These are phyloP conservation scores for Silvanus unidentatus DNA, from an alignment of 2,888 invertebrate genomes.

Conservation along the genomic window DNA sequence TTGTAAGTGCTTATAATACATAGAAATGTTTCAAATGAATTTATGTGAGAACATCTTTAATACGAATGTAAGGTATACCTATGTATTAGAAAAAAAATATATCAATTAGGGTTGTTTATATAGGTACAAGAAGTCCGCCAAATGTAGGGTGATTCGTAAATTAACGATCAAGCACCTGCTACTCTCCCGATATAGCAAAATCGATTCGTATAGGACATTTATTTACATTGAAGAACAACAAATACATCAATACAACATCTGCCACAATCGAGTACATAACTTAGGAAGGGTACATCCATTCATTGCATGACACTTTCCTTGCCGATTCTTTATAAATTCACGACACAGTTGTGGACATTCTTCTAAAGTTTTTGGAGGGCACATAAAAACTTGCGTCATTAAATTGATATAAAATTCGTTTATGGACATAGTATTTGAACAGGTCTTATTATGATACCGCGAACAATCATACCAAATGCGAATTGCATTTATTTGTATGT, in stretches of 20 bases:
- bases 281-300: conserved; percentile 29
- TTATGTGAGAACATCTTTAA: too few species aligned
- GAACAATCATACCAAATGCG: conserved; percentile 12
- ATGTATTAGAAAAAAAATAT: too few species aligned
- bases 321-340: conserved; percentile 38
- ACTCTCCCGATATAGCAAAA: too few species aligned
- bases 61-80: too few species aligned
- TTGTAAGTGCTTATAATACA: conserved; percentile 9
- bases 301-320: conserved; percentile 24
- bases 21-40: too few species aligned
- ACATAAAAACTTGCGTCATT: conserved; percentile 41
- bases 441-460: conserved; percentile 30
- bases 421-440: conserved; percentile 38
- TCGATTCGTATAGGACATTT: too few species aligned
- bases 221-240: conserved; percentile 21
- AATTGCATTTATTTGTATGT: conserved; percentile 18
- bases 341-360: conserved; percentile 36
- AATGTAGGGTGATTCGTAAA: too few species aligned
- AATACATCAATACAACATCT: conserved; percentile 27
- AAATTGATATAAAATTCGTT: conserved; percentile 38
- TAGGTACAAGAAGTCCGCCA: too few species aligned
- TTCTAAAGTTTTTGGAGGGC: conserved; percentile 28
- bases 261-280: conserved; percentile 20
- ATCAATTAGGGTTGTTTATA: too few species aligned
- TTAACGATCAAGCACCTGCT: too few species aligned